Percentiles rank a stretch among this genome's conserved stretches.
phyloP scores from a whole-genome alignment of 2,888 invertebrate species.

The Tridacna crocea region DNA sequence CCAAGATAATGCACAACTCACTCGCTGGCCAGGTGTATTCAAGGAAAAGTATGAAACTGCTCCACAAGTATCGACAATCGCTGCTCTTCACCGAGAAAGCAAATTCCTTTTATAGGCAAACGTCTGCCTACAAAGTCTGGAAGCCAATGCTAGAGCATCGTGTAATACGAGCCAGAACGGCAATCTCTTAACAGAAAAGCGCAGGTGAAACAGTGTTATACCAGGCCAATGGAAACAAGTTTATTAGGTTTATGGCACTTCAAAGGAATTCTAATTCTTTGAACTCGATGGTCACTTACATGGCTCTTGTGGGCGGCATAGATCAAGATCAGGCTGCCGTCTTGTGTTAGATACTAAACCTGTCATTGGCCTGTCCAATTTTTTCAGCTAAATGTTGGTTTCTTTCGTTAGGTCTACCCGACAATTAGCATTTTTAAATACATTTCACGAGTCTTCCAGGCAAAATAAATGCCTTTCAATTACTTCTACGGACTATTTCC shows the following conservation, averaged over 20 bases:
- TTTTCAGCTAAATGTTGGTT: no score
- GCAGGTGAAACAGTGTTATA: conserved; percentile 2
- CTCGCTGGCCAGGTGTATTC: conserved; percentile 2
- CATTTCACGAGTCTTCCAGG: no score
- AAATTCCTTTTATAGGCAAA: conserved; percentile 25
- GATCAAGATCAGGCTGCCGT: no score
- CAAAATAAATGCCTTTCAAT: no score
- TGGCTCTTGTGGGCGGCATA: no score
- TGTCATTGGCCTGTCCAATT: no score
- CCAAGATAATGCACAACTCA: conserved; percentile 17
- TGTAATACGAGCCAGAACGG: conserved; percentile 20
- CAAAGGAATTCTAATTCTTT: no score
- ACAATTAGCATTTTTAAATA: no score
- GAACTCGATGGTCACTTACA: no score
- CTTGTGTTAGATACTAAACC: no score
- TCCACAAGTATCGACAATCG: background rate
- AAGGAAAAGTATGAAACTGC: conserved; percentile 9
- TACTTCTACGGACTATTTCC: no score
- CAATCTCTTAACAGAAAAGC: conserved; percentile 11
- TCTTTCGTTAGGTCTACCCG: no score
- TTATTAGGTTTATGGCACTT: background rate
- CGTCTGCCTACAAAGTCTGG: conserved; percentile 11
- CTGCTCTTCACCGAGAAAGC: conserved; percentile 14
- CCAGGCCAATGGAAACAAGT: background rate
- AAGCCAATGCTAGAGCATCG: conserved; percentile 13